A percentile compares a stretch with the other conserved stretches of the same genome.
Evolutionary conservation across 2,797 vertebrate genomes (phyloP).

Genomic region (Momotus momota): DNA sequence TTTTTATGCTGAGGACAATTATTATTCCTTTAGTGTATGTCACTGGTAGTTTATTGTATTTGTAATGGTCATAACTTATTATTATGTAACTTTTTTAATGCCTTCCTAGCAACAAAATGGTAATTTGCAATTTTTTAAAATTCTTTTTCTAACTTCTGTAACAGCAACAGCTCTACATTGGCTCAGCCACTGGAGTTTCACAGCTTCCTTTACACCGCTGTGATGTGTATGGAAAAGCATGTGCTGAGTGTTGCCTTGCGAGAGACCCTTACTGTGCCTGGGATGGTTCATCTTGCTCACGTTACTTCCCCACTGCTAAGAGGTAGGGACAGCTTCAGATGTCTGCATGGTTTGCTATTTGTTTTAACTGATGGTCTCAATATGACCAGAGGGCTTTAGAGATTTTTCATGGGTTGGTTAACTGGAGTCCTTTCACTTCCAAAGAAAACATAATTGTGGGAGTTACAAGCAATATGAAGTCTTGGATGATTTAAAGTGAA

Average conservation of each 20-base stretch:
- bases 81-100: background rate
- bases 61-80: background rate
- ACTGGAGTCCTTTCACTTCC: background rate
- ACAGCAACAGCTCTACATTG: slow-evolving; percentile 97
- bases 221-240: slow-evolving; percentile 95
- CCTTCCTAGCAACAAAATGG: background rate
- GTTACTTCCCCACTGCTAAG: slow-evolving; percentile 97
- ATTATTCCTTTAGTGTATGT: background rate
- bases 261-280: slow-evolving; percentile 98
- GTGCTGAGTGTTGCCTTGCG: slow-evolving; percentile 96
- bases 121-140: background rate
- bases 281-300: slow-evolving; percentile 95
- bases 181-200: slow-evolving; percentile 90
- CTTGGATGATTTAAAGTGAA: slow-evolving; percentile 32
- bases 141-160: background rate
- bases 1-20: background rate
- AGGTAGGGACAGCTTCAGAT: slow-evolving; percentile 81
- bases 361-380: slow-evolving; percentile 31
- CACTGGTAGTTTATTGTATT: background rate
- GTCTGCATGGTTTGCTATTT: background rate
- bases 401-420: slow-evolving; percentile 22
- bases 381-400: slow-evolving; percentile 35
- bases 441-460: slow-evolving; percentile 32
- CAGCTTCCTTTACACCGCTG: slow-evolving; percentile 97
- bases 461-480: background rate